Evolutionary conservation across 2,113 vertebrate species (phyloP).

Genomic region (Rhinichthys klamathensis): DNA sequence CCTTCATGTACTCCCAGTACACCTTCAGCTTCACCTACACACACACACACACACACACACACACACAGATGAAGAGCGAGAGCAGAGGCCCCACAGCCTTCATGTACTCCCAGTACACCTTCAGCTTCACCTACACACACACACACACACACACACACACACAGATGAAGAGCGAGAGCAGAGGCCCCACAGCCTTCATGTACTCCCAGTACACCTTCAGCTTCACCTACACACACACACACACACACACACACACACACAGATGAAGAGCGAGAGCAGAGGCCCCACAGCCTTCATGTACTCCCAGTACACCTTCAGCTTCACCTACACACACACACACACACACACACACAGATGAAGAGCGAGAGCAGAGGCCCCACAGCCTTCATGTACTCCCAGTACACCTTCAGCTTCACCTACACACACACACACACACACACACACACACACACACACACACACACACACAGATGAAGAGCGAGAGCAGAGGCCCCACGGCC

Average conservation of each 20-base stretch:
- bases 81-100: slow-evolving; percentile 82
- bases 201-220: slow-evolving; percentile 87
- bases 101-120: slow-evolving; percentile 87
- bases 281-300: slow-evolving; percentile 86
- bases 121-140: slow-evolving; percentile 78
- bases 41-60: no score
- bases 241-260: slow-evolving; percentile 39
- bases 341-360: slow-evolving; percentile 70
- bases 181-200: slow-evolving; percentile 80
- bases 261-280: slow-evolving; percentile 77
- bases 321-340: slow-evolving; percentile 73
- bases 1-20: slow-evolving; percentile 88
- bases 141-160: no score
- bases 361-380: slow-evolving; percentile 77
- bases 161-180: slow-evolving; percentile 79
- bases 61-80: slow-evolving; percentile 76
- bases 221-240: slow-evolving; percentile 77
- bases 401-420: slow-evolving; percentile 86
- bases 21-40: slow-evolving; percentile 83
- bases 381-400: slow-evolving; percentile 88
- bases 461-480: slow-evolving; percentile 81
- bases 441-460: no score
- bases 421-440: no score
- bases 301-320: slow-evolving; percentile 85
- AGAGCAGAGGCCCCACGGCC: slow-evolving; percentile 79